These are phyloP conservation scores for Neocloeon triangulifer DNA, from an alignment of 1,140 invertebrate species.

Conservation along the genomic window DNA sequence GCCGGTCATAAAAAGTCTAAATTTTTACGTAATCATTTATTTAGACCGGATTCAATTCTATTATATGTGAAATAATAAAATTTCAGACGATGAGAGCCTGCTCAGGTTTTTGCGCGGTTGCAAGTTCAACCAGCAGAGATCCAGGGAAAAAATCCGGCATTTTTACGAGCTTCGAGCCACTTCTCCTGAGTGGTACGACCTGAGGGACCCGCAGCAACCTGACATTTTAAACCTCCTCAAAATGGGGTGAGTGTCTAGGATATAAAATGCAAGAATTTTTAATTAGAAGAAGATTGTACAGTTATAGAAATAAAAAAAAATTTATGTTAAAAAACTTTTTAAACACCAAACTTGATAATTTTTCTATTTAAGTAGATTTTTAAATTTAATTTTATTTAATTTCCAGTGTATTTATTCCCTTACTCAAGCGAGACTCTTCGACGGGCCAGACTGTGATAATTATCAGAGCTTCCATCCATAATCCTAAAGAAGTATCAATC, in stretches of 20 bases:
- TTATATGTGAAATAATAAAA: too few relatives aligned
- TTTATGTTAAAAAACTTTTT: background rate
- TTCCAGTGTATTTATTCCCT: conserved; percentile 28
- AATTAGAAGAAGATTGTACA: background rate
- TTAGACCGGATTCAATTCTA: too few relatives aligned
- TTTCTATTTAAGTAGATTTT: background rate
- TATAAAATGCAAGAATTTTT: background rate
- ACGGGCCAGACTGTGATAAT: conserved; percentile 27
- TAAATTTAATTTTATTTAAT: background rate
- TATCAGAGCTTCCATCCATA: conserved; percentile 26
- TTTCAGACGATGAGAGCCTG: conserved; percentile 25
- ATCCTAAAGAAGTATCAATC: conserved; percentile 26
- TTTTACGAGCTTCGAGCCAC: conserved; percentile 27
- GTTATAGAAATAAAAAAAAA: background rate
- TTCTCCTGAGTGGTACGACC: conserved; percentile 30
- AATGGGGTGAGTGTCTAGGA: conserved; percentile 17
- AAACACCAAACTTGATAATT: background rate
- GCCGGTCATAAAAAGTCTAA: too few relatives aligned
- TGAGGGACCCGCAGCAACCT: conserved; percentile 29
- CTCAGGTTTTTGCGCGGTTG: conserved; percentile 32
- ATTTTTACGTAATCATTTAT: too few relatives aligned
- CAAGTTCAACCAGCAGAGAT: conserved; percentile 30
- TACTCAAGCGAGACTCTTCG: conserved; percentile 23
- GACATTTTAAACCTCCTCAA: conserved; percentile 28
- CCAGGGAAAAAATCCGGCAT: conserved; percentile 29